Evolutionary conservation across 2,888 invertebrate genomes (phyloP).

Genomic region (Limnephilus marmoratus): DNA sequence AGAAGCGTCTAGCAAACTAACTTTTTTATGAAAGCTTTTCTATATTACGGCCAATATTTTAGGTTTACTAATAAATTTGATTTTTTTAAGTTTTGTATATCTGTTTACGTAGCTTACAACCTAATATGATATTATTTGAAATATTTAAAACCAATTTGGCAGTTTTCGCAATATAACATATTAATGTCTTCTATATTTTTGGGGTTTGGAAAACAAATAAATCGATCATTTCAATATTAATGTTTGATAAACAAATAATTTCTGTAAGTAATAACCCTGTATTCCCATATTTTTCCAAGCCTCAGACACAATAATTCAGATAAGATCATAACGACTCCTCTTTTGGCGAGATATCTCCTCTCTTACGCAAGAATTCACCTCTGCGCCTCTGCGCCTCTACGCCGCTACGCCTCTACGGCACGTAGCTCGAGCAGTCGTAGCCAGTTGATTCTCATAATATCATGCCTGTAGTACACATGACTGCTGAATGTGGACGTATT

Average conservation of each 20-base stretch:
- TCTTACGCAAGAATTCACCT: background rate
- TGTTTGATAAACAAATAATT: background rate
- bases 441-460: background rate
- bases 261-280: background rate
- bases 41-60: too few species aligned
- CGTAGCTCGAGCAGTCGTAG: background rate
- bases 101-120: too few species aligned
- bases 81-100: too few species aligned
- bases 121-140: too few species aligned
- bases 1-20: too few species aligned
- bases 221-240: background rate
- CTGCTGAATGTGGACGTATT: background rate
- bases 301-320: conserved; percentile 37
- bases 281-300: background rate
- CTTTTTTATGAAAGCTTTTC: too few species aligned
- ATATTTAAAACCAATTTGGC: too few species aligned
- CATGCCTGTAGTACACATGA: background rate
- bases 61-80: too few species aligned
- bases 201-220: background rate
- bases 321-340: conserved; percentile 40
- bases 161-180: background rate
- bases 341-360: conserved; percentile 8
- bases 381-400: background rate
- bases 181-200: background rate
- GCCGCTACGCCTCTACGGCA: background rate